Percentiles rank a stretch among this genome's conserved stretches.
Evolutionary conservation across 2,888 invertebrate species (phyloP).

Genomic region (Zeuzera pyrina): DNA sequence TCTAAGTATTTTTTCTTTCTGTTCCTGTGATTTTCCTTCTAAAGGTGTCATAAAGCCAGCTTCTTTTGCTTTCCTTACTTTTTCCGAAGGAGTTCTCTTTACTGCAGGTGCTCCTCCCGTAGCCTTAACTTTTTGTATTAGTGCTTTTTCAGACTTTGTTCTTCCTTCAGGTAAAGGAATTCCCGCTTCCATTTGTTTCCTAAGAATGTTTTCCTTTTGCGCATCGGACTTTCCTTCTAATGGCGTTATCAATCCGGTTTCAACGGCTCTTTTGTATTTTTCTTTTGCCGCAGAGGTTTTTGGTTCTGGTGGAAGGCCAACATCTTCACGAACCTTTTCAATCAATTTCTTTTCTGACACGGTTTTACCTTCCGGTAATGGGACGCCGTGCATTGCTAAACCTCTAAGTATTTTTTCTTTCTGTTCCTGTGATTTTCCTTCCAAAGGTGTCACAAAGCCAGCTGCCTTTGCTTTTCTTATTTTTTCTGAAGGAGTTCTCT

Average conservation of each 20-base stretch:
- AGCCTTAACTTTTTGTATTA: constrained; percentile 19
- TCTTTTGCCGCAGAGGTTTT: constrained; percentile 15
- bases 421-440: constrained; percentile 17
- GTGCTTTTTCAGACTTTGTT: constrained; percentile 19
- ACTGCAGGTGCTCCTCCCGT: neutral
- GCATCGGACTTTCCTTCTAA: constrained; percentile 18
- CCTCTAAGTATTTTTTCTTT: constrained; percentile 24
- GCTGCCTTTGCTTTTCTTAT: constrained; percentile 22
- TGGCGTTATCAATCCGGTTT: constrained; percentile 20
- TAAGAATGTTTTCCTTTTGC: constrained; percentile 20
- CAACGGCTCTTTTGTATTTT: constrained; percentile 18
- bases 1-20: constrained; percentile 16
- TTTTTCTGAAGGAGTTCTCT: constrained; percentile 19
- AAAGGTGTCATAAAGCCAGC: constrained; percentile 19
- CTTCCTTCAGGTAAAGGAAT: constrained; percentile 21
- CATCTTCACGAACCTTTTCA: constrained; percentile 23
- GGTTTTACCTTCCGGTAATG: constrained; percentile 27
- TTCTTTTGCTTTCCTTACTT: constrained; percentile 17
- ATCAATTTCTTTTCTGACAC: constrained; percentile 26
- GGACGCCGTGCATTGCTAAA: constrained; percentile 21
- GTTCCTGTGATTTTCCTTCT: constrained; percentile 8
- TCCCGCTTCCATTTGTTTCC: constrained; percentile 17
- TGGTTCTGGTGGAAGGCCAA: constrained; percentile 25
- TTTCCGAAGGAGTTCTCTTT: constrained; percentile 14
- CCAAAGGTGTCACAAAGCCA: constrained; percentile 21